Conservation (phyloP, 1,140 invertebrate species). For the Danaus plexippus region DNA sequence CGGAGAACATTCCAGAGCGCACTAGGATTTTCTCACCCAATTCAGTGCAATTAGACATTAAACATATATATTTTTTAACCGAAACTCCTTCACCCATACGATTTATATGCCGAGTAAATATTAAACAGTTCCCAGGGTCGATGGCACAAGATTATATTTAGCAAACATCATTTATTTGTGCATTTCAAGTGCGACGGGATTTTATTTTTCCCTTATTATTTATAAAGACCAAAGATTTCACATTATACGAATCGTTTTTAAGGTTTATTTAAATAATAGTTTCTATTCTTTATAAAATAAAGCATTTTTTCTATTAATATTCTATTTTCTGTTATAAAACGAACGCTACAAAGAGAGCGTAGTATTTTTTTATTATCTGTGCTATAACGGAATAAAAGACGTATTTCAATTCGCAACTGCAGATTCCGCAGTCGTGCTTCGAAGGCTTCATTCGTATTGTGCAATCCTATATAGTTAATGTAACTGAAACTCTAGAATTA, state of each 20-base stretch:
- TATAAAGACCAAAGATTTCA: conserved; percentile 20
- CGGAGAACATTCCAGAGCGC: conserved; percentile 30
- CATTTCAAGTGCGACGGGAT: conserved; percentile 17
- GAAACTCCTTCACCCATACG: conserved; percentile 8
- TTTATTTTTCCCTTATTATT: conserved; percentile 26
- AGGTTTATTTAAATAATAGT: too few relatives aligned
- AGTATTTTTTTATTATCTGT: too few relatives aligned
- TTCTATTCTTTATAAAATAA: too few relatives aligned
- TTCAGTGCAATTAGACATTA: conserved; percentile 36
- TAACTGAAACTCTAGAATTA: conserved; percentile 21
- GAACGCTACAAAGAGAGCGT: too few relatives aligned
- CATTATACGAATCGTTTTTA: too few relatives aligned
- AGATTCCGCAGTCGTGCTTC: conserved; percentile 16
- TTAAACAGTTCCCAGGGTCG: conserved; percentile 30
- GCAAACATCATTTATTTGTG: conserved; percentile 28
- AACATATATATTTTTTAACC: conserved; percentile 19
- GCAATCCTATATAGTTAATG: conserved; percentile 20
- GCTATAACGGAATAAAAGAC: too few relatives aligned
- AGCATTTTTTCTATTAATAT: too few relatives aligned
- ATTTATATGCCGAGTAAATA: conserved; percentile 10
- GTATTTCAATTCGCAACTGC: neutral
- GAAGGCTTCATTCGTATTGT: conserved; percentile 22
- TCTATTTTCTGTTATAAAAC: too few relatives aligned
- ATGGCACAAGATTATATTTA: conserved; percentile 33
- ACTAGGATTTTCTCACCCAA: conserved; percentile 39